A percentile compares a stretch with the other conserved stretches of the same genome.
Evolutionary conservation across 2,797 vertebrate genomes (phyloP).

Genomic region (Takifugu rubripes): DNA sequence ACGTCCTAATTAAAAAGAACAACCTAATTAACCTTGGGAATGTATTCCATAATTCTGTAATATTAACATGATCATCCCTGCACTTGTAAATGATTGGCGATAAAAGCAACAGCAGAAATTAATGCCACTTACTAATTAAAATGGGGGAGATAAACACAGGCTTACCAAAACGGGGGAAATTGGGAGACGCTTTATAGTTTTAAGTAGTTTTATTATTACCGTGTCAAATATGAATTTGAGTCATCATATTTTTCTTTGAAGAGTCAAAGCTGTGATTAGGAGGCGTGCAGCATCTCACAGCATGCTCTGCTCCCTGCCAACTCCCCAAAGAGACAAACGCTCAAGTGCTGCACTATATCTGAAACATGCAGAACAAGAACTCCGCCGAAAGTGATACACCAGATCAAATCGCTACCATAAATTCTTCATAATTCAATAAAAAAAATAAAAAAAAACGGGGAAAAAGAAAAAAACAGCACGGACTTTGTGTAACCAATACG

Average conservation of each 20-base stretch:
- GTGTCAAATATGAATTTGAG: constrained; percentile 71
- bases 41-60: constrained; percentile 72
- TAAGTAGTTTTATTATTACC: constrained; percentile 75
- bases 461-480: constrained; percentile 9
- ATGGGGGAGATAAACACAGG: constrained; percentile 72
- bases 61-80: constrained; percentile 70
- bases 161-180: constrained; percentile 63
- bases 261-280: constrained; percentile 67
- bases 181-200: constrained; percentile 72
- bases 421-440: constrained; percentile 71
- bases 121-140: constrained; percentile 78
- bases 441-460: background rate
- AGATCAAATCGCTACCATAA: constrained; percentile 70
- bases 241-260: constrained; percentile 72
- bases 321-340: constrained; percentile 64
- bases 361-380: constrained; percentile 69
- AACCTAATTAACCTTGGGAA: constrained; percentile 76
- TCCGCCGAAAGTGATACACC: constrained; percentile 60
- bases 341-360: constrained; percentile 64
- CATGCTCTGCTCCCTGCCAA: constrained; percentile 57
- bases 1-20: constrained; percentile 79
- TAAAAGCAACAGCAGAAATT: constrained; percentile 76
- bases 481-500: constrained; percentile 59
- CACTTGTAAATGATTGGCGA: constrained; percentile 72
- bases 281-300: constrained; percentile 61